Evolutionary conservation across 2,888 invertebrate species (phyloP).

Genomic region (Tipula confusa): DNA sequence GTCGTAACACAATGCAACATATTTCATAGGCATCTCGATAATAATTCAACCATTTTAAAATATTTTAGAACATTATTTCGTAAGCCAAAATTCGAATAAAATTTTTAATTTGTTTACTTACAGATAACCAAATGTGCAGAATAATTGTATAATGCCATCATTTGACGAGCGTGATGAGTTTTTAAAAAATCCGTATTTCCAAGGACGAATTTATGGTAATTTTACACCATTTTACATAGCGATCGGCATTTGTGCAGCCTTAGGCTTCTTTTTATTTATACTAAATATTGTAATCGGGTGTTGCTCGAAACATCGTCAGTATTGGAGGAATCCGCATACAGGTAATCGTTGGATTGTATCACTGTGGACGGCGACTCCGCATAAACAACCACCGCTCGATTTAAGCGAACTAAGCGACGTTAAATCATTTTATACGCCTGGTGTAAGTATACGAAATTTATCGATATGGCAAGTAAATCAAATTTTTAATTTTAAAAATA

Average conservation of each 20-base stretch:
- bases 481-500: background rate
- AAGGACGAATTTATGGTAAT: slow-evolving; percentile 60
- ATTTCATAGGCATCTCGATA: too few relatives aligned
- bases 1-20: too few relatives aligned
- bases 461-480: background rate
- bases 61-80: too few relatives aligned
- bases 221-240: slow-evolving; percentile 82
- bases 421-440: slow-evolving; percentile 45
- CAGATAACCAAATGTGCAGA: background rate
- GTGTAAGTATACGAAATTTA: too few relatives aligned
- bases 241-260: slow-evolving; percentile 70
- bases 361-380: slow-evolving; percentile 78
- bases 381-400: slow-evolving; percentile 76
- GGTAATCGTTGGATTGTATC: slow-evolving; percentile 82
- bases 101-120: background rate
- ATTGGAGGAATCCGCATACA: slow-evolving; percentile 79
- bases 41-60: too few relatives aligned
- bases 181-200: slow-evolving; percentile 59
- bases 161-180: slow-evolving; percentile 59
- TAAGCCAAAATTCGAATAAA: too few relatives aligned
- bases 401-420: slow-evolving; percentile 65
- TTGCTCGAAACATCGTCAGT: slow-evolving; percentile 71
- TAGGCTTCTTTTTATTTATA: slow-evolving; percentile 65
- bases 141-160: slow-evolving; percentile 53
- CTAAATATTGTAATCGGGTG: slow-evolving; percentile 76